phyloP scores from a whole-genome alignment of 2,797 vertebrate species.

The Furcifer pardalis region DNA sequence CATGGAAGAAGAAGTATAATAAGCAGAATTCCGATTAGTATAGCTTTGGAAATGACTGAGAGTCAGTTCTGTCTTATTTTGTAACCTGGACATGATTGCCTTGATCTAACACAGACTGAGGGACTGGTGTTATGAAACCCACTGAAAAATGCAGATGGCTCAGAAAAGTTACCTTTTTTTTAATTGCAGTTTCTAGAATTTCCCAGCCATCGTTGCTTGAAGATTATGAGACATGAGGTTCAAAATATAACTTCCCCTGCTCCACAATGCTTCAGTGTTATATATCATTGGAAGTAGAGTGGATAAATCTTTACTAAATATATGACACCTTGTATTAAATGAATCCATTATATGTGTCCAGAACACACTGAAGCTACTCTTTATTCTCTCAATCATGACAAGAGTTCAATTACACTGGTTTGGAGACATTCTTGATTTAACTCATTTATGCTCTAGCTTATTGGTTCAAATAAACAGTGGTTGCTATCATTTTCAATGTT shows the following conservation, averaged over 20 bases:
- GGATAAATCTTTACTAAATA: constrained; percentile 23
- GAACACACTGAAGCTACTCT: constrained; percentile 58
- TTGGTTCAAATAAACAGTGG: constrained; percentile 36
- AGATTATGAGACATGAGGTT: too few species aligned
- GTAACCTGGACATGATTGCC: neutral
- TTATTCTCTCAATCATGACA: constrained; percentile 63
- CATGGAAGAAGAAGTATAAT: too few species aligned
- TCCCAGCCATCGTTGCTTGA: too few species aligned
- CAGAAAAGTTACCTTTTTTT: too few species aligned
- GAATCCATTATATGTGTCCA: constrained; percentile 49
- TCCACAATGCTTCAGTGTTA: neutral
- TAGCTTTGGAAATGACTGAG: neutral
- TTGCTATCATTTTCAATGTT: constrained; percentile 45
- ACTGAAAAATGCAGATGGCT: neutral
- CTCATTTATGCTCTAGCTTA: constrained; percentile 56
- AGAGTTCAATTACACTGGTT: constrained; percentile 52
- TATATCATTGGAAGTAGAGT: constrained; percentile 1
- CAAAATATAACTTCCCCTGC: neutral
- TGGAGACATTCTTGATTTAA: constrained; percentile 63
- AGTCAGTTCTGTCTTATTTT: neutral
- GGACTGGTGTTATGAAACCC: neutral
- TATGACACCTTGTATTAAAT: constrained; percentile 51
- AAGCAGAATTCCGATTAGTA: neutral
- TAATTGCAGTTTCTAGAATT: too few species aligned
- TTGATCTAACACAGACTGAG: neutral